Evolutionary conservation across 1,140 invertebrate genomes (phyloP).

Genomic region (Zaprionus tsacasi): DNA sequence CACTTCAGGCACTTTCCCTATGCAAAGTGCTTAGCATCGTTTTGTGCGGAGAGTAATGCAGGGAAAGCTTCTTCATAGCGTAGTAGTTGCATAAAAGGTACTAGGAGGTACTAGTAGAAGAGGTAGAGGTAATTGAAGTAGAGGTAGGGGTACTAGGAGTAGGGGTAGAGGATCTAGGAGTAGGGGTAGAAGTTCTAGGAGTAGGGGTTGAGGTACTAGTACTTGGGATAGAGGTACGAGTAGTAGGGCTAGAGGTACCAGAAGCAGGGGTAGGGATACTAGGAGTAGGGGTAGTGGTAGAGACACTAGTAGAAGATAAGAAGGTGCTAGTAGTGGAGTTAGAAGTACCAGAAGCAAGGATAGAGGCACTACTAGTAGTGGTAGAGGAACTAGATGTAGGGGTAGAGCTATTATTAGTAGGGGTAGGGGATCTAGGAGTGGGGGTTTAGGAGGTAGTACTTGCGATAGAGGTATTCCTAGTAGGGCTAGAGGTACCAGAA

Average conservation of each 20-base stretch:
- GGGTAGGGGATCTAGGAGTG: too few relatives aligned
- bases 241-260: not conserved
- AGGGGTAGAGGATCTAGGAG: not conserved
- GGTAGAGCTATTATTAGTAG: not conserved
- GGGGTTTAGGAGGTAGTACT: too few relatives aligned
- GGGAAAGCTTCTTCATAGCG: too few relatives aligned
- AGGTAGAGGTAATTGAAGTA: not conserved
- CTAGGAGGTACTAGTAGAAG: too few relatives aligned
- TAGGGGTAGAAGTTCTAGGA: not conserved
- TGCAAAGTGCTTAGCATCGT: not conserved
- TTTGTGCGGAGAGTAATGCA: not conserved
- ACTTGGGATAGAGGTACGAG: not conserved
- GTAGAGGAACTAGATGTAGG: not conserved
- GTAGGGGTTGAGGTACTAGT: too few relatives aligned
- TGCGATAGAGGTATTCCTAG: too few relatives aligned
- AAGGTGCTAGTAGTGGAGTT: not conserved
- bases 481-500: too few relatives aligned
- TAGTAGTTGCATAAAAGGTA: too few relatives aligned
- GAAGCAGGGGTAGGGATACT: not conserved
- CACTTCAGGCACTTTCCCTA: conserved; percentile 2
- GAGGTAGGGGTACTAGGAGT: not conserved
- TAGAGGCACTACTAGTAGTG: too few relatives aligned
- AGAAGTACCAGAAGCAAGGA: not conserved
- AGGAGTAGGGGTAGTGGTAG: too few relatives aligned
- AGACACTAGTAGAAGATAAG: too few relatives aligned